Evolutionary conservation across 2,888 invertebrate species (phyloP), one percentile per base, ranked within the genome.

Genomic region (Chymomyza caudatula): DNA sequence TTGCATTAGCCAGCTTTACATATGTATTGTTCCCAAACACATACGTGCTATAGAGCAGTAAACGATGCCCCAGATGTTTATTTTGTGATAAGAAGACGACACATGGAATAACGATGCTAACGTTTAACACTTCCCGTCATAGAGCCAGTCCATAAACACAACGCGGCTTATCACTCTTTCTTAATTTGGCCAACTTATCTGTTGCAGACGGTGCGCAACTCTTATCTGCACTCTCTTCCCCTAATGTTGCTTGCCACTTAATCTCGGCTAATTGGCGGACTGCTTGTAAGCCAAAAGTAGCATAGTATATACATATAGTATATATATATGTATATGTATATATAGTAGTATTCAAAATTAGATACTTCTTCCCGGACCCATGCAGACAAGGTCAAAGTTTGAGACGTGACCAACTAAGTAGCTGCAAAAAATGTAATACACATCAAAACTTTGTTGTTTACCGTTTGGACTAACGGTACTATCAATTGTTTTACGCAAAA

Each of bases 41-140:
- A 25, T 29, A 64, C 60, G 58, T 37, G 60, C 69, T 55, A 47
- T 49, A 20, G 70, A 64, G 44, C 53, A 74, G 70, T 71, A 65
- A 65, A 71, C 29, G 11, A 8, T 37, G 11, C 11, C 29, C 29
- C 29, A 37, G 29, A 8, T 37, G 29, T 37, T 37, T 37, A 11
- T 37, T 37, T 11, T 11, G 11, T 37, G 29, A 37, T 37, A 37
- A 37, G 29, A 37, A 37, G 11, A 37, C 29, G 29, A 8, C 29
- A 37, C 11, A 37, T 37, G 29, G 11, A 37, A 37, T 37, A 37
- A 37, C 29, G 11, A 11, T 37, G 29, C 29, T 37, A 37, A 37
- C 11, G 29, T 4, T 37, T 37, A 37, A 11, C 29, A 37, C 29
- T 37, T 11, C 29, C 29, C 29, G 29, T 37, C 11, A 37, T 11